These are phyloP conservation scores for Caenorhabditis uteleia DNA, from an alignment of 2,888 invertebrate species.

Conservation along the genomic window DNA sequence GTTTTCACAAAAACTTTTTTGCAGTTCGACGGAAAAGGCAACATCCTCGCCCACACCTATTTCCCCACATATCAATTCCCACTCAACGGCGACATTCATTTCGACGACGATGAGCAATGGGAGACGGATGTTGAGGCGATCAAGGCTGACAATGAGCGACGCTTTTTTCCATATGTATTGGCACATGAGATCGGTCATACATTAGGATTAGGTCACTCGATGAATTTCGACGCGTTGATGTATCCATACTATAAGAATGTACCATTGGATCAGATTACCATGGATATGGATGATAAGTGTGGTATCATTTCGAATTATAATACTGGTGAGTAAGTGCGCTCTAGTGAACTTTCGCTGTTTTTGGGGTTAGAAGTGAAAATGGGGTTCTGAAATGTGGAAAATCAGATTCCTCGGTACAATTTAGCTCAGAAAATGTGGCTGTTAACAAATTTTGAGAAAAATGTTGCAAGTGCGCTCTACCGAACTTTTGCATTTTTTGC, in stretches of 20 bases:
- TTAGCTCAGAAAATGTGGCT: too few relatives aligned
- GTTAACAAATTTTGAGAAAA: too few relatives aligned
- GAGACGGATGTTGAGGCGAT: conserved; percentile 32
- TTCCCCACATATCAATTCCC: conserved; percentile 63
- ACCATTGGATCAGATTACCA: conserved; percentile 54
- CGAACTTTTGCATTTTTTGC: too few relatives aligned
- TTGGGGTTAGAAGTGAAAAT: too few relatives aligned
- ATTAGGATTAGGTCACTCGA: conserved; percentile 67
- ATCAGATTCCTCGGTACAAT: too few relatives aligned
- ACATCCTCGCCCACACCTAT: conserved; percentile 69
- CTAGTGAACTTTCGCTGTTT: neutral
- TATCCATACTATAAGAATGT: conserved; percentile 64
- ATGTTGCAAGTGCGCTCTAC: too few relatives aligned
- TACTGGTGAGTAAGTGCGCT: conserved; percentile 37
- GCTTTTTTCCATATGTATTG: conserved; percentile 70
- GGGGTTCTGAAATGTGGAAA: too few relatives aligned
- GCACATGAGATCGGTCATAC: conserved; percentile 70
- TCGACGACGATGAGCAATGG: conserved; percentile 68
- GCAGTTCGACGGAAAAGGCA: conserved; percentile 64
- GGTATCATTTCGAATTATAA: conserved; percentile 70
- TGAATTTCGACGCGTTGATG: conserved; percentile 61
- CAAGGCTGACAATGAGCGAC: neutral
- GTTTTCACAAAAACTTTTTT: conserved; percentile 16
- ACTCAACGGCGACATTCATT: conserved; percentile 69
- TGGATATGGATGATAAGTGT: conserved; percentile 69